These are phyloP conservation scores for Pampusana beccarii DNA, from an alignment of 2,113 vertebrate genomes.

Conservation along the genomic window DNA sequence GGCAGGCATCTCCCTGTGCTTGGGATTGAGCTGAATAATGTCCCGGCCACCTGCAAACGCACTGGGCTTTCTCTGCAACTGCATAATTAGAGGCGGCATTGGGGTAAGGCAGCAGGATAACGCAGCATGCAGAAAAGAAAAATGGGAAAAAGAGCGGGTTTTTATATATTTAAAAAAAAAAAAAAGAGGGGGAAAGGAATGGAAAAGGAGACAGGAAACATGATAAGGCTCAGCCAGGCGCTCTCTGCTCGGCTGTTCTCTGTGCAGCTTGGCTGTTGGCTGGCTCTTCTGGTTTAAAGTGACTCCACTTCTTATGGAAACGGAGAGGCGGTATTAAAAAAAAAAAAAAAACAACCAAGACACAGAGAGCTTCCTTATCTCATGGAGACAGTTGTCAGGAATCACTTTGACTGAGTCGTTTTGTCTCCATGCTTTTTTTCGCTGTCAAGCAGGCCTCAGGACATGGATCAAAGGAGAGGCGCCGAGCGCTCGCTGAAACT, in stretches of 20 bases:
- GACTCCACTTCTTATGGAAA: slow-evolving; percentile 82
- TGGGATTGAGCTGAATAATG: neutral
- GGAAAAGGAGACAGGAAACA: slow-evolving; percentile 4
- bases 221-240: slow-evolving; percentile 15
- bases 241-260: neutral
- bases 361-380: slow-evolving; percentile 89
- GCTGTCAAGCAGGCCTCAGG: slow-evolving; percentile 94
- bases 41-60: neutral
- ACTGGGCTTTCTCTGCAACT: neutral
- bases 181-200: too few species aligned
- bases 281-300: slow-evolving; percentile 82
- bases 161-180: neutral
- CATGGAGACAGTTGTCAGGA: slow-evolving; percentile 98
- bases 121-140: neutral
- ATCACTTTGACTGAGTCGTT: slow-evolving; percentile 96
- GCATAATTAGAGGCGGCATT: neutral
- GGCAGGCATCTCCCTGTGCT: slow-evolving; percentile 11
- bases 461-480: slow-evolving; percentile 98
- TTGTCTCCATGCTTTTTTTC: slow-evolving; percentile 87
- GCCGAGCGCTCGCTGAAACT: slow-evolving; percentile 84
- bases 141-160: neutral
- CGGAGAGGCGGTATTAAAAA: slow-evolving; percentile 79
- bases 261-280: slow-evolving; percentile 1
- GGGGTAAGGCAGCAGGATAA: neutral
- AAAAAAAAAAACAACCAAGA: slow-evolving; percentile 62